A percentile compares a stretch with the other conserved stretches of the same genome.
These are phyloP conservation scores for Eidolon dupreanum DNA, from an alignment of 2,797 vertebrate genomes.

Conservation along the genomic window DNA sequence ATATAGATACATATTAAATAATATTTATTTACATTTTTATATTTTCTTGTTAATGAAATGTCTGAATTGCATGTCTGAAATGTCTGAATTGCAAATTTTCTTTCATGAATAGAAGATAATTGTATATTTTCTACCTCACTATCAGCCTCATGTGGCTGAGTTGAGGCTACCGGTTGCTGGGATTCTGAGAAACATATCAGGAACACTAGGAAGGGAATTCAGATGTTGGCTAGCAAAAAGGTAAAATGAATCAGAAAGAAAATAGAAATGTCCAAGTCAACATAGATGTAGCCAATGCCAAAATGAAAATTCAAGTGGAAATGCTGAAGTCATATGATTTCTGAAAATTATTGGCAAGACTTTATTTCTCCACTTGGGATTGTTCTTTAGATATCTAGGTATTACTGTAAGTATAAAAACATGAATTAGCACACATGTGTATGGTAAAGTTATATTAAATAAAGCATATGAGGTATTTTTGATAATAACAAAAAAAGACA, in stretches of 20 bases:
- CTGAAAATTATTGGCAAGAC: background rate
- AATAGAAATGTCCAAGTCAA: background rate
- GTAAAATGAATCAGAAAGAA: background rate
- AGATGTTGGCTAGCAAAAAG: background rate
- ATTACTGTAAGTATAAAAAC: background rate
- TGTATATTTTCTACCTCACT: background rate
- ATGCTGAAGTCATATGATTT: background rate
- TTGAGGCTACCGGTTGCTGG: background rate
- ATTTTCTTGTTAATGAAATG: background rate
- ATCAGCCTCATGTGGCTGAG: background rate
- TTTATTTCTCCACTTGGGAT: background rate
- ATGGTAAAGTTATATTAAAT: background rate
- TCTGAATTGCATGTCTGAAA: background rate
- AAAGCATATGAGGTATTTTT: background rate
- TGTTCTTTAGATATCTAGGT: background rate
- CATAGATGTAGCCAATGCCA: background rate
- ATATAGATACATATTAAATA: background rate
- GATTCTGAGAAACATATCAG: background rate
- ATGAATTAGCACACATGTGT: background rate
- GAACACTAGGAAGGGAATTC: background rate
- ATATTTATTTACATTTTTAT: background rate
- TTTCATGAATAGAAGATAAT: background rate
- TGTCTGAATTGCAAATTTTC: background rate
- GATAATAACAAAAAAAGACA: background rate
- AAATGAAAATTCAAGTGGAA: background rate